phyloP scores from a whole-genome alignment of 2,113 vertebrate genomes.

The Prionailurus viverrinus region DNA sequence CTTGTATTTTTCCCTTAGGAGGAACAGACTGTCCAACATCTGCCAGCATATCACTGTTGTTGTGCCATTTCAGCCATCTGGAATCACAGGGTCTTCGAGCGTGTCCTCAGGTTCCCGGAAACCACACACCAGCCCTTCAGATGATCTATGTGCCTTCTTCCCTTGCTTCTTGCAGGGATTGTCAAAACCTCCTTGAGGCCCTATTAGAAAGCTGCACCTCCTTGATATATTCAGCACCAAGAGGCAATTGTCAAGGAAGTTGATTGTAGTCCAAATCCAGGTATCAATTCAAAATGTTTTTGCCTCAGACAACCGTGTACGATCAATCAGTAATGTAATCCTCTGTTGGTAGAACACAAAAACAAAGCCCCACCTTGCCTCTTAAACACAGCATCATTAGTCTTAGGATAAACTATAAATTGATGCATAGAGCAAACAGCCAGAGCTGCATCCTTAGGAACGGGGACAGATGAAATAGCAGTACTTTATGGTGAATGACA shows the following conservation, averaged over 20 bases:
- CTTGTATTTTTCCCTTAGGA: background rate
- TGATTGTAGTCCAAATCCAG: slow-evolving; percentile 83
- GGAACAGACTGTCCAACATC: background rate
- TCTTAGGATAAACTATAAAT: slow-evolving; percentile 72
- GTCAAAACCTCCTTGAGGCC: slow-evolving; percentile 77
- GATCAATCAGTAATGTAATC: slow-evolving; percentile 67
- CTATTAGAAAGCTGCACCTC: slow-evolving; percentile 72
- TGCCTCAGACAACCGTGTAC: slow-evolving; percentile 36
- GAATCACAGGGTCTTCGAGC: background rate
- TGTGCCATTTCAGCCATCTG: background rate
- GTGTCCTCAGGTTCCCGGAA: background rate
- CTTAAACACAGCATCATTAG: slow-evolving; percentile 56
- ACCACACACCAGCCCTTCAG: background rate
- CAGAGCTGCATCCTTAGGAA: background rate
- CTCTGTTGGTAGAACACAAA: slow-evolving; percentile 70
- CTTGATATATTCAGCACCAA: slow-evolving; percentile 81
- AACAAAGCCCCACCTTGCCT: slow-evolving; percentile 74
- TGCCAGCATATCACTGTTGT: background rate
- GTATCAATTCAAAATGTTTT: slow-evolving; percentile 81
- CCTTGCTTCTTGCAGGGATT: slow-evolving; percentile 67
- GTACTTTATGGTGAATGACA: slow-evolving; percentile 68
- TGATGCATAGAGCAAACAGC: slow-evolving; percentile 62
- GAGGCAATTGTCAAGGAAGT: slow-evolving; percentile 74
- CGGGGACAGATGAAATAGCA: slow-evolving; percentile 68
- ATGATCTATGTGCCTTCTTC: slow-evolving; percentile 66